A percentile compares a stretch with the other conserved stretches of the same genome.
These are phyloP conservation scores for Exaiptasia diaphana DNA, from an alignment of 64 coral and sea anemone species.

Conservation along the genomic window DNA sequence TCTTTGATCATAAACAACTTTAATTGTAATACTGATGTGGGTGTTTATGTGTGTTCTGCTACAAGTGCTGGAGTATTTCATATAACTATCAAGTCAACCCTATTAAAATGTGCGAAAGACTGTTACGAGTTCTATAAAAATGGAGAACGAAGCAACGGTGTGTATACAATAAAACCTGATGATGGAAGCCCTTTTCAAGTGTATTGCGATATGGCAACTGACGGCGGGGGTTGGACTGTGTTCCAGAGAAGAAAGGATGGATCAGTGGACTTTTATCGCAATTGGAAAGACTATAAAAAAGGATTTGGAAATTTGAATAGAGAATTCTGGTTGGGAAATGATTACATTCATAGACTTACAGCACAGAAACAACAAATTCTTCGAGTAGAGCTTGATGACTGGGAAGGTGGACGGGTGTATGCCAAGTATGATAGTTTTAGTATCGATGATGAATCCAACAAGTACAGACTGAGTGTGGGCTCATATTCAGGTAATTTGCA, in stretches of 20 bases:
- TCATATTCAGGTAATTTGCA: slow-evolving; percentile 43
- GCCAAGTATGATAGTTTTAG: slow-evolving; percentile 39
- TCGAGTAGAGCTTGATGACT: slow-evolving; percentile 37
- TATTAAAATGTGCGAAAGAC: neutral
- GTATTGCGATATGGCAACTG: too few relatives aligned
- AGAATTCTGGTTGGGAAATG: slow-evolving; percentile 64
- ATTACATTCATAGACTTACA: slow-evolving; percentile 40
- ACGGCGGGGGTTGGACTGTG: slow-evolving; percentile 14
- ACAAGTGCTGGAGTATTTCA: neutral
- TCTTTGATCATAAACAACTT: neutral
- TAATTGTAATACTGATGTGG: neutral
- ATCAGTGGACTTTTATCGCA: neutral
- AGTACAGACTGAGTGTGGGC: slow-evolving; percentile 31
- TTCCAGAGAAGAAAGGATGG: too few relatives aligned
- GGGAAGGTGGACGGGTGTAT: slow-evolving; percentile 5
- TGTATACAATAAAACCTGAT: neutral
- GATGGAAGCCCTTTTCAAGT: neutral
- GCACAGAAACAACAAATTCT: neutral
- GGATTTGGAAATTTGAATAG: slow-evolving; percentile 29
- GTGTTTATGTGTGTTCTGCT: neutral
- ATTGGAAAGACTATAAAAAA: slow-evolving; percentile 30
- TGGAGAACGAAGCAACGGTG: neutral
- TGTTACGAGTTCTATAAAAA: neutral
- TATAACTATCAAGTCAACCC: neutral
- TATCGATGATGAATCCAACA: slow-evolving; percentile 5